Evolutionary conservation across 2,888 invertebrate genomes (phyloP).

Genomic region (Leptopterna dolabrata): DNA sequence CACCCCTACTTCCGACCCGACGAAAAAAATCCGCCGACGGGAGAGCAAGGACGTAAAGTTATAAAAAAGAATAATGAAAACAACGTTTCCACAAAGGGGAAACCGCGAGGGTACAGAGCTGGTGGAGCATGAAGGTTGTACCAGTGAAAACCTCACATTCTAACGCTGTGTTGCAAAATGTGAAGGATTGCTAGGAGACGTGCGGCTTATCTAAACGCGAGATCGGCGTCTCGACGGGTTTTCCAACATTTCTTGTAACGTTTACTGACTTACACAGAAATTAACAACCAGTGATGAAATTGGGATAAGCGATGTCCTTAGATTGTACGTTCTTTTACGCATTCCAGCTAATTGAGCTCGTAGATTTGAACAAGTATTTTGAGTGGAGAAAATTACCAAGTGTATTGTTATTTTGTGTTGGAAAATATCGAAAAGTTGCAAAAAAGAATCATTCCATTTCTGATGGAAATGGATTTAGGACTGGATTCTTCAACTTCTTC

Average conservation of each 20-base stretch:
- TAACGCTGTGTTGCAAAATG: not conserved
- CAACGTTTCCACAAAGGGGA: not conserved
- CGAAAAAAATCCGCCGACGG: not conserved
- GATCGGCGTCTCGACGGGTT: not conserved
- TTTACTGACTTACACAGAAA: too few relatives aligned
- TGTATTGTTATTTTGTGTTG: too few relatives aligned
- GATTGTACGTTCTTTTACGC: too few relatives aligned
- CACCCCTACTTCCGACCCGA: not conserved
- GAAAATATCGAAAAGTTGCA: too few relatives aligned
- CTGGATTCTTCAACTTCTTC: too few relatives aligned
- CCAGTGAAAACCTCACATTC: constrained; percentile 14
- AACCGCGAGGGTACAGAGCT: constrained; percentile 14
- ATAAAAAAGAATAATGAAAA: constrained; percentile 7
- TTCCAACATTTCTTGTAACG: not conserved
- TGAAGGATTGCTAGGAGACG: not conserved
- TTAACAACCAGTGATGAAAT: too few relatives aligned
- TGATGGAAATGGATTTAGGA: too few relatives aligned
- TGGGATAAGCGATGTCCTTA: too few relatives aligned
- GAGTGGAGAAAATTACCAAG: too few relatives aligned
- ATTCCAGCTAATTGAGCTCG: too few relatives aligned
- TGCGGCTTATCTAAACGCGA: not conserved
- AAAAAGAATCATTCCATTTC: too few relatives aligned
- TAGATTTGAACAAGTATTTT: too few relatives aligned
- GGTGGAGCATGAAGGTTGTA: constrained; percentile 12
- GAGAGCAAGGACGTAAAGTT: not conserved